Conservation (phyloP, 2,888 invertebrate species). For the Artemia sinica region DNA sequence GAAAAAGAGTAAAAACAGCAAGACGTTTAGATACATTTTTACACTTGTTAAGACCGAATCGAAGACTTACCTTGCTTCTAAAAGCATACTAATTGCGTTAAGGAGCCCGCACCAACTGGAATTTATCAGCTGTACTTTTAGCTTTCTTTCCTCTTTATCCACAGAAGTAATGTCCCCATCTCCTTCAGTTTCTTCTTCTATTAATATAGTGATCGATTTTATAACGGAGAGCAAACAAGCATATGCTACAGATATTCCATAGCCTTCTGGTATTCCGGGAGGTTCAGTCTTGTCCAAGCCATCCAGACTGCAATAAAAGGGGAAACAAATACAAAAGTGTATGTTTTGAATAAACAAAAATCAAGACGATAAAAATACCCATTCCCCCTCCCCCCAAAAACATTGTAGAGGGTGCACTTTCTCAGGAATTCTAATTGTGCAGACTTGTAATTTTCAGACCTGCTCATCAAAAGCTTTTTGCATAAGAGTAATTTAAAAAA, state of each 20-base stretch:
- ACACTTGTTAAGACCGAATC: no score
- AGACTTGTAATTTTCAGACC: no score
- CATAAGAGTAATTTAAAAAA: no score
- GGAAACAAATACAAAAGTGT: no score
- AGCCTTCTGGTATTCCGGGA: slow-evolving; percentile 84
- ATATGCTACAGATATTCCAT: slow-evolving; percentile 88
- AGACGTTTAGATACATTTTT: no score
- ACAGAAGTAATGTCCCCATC: slow-evolving; percentile 6
- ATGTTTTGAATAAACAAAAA: no score
- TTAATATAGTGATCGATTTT: slow-evolving; percentile 57
- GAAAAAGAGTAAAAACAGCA: no score
- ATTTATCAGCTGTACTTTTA: slow-evolving; percentile 58
- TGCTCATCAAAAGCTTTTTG: no score
- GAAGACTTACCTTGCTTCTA: slow-evolving; percentile 56
- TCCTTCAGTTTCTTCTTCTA: slow-evolving; percentile 33
- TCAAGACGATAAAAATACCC: no score
- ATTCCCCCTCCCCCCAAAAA: no score
- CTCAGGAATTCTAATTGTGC: no score
- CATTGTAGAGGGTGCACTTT: no score
- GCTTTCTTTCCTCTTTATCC: slow-evolving; percentile 33
- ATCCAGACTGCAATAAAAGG: slow-evolving; percentile 52
- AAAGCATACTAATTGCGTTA: slow-evolving; percentile 71
- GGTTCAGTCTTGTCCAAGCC: slow-evolving; percentile 90
- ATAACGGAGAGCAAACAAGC: slow-evolving; percentile 82
- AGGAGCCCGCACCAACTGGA: slow-evolving; percentile 90